Base-by-base conservation (phyloP, 2,888 invertebrate species). In the Xanthostigma xanthostigma region DNA sequence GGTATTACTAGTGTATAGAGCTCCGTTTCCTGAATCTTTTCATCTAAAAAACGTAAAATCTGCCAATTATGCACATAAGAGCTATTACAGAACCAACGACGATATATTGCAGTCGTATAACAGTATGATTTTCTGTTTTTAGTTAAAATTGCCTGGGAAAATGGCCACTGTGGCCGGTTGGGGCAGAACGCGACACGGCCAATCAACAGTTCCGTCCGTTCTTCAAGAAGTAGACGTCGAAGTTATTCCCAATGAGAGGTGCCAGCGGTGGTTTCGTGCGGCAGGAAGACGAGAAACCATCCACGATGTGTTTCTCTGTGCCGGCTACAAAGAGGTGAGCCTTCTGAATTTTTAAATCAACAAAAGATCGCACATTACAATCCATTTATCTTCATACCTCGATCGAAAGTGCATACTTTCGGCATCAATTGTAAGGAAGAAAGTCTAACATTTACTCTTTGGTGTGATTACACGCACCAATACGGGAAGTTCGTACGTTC, bases 131-230 rank as follows among this genome's bases (percentile, higher is more conserved):
- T 12, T 17, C 17, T 45, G 8, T 12, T 60, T 59, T 48, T 44
- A 68, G 61, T 71, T 85, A 53, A 91, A 89, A 62, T 64, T 92
- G 14, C 79, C 86, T 0, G 92, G 93, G 1, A 85, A 85, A 61
- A 85, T 85, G 69, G 93, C 91, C 41, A 92, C 92, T 0, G 93
- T 93, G 0, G 89, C 85, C 0, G 93, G 93, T 1, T 94, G 93
- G 93, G 93, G 93, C 0, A 70, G 93, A 27, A 92, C 91, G 1
- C 72, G 89, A 42, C 91, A 92, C 59, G 92, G 92, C 36, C 84
- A 86, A 67, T 84, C 81, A 56, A 87, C 90, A 0, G 90, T 91
- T 8, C 92, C 92, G 2, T 83, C 89, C 0, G 81, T 90, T 9
- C 69, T 93, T 51, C 86, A 81, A 72, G 86, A 87, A 64, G 87